Evolutionary conservation across 2,797 vertebrate species (phyloP).

Genomic region (Naso thynnoides): DNA sequence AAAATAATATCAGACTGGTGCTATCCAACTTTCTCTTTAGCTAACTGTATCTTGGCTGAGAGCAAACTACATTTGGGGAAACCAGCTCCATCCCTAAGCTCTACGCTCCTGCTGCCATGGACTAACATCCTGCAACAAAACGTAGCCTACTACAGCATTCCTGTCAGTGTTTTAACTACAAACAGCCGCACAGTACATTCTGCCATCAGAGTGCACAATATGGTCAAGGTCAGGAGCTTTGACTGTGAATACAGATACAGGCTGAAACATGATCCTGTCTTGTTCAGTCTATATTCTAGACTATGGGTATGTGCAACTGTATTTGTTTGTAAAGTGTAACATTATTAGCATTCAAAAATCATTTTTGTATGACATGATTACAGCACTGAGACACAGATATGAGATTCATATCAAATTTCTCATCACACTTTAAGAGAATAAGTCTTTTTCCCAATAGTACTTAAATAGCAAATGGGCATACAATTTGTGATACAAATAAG

Average conservation of each 20-base stretch:
- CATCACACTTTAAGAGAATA: not conserved
- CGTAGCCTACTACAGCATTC: conserved; percentile 26
- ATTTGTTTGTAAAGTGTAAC: too few species aligned
- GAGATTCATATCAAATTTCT: not conserved
- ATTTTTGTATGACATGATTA: too few species aligned
- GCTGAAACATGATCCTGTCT: conserved; percentile 12
- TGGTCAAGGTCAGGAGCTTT: conserved; percentile 54
- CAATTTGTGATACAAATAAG: not conserved
- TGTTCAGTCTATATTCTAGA: too few species aligned
- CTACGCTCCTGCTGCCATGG: not conserved
- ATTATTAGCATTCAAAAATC: too few species aligned
- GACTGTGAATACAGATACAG: not conserved
- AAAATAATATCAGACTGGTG: too few species aligned
- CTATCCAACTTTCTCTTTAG: not conserved
- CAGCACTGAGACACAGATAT: not conserved
- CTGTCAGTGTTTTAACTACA: conserved; percentile 57
- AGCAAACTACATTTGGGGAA: conserved; percentile 5
- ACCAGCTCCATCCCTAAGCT: not conserved
- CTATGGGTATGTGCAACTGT: too few species aligned
- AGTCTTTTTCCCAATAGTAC: too few species aligned
- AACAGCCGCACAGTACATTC: conserved; percentile 45
- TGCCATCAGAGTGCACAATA: conserved; percentile 2
- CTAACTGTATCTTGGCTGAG: conserved; percentile 8
- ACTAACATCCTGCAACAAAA: conserved; percentile 1
- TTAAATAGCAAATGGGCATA: too few species aligned